Base-by-base conservation (phyloP, 2,888 invertebrate genomes). In the Nymphalis urticae region DNA sequence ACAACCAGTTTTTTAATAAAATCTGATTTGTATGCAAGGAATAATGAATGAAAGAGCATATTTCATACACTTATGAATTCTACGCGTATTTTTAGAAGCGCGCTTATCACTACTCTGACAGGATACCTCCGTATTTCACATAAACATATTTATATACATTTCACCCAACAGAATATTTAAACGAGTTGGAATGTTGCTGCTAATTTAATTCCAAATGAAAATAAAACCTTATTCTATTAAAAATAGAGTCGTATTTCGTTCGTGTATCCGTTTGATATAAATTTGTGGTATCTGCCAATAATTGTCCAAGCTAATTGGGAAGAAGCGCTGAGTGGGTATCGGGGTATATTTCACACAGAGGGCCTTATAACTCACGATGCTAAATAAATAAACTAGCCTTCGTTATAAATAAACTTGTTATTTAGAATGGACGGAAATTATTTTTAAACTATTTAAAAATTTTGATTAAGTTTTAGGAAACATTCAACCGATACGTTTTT, bases 291-390 rank as follows among this genome's bases (percentile, higher is more conserved):
- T 64, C 68, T 64, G 56, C 68, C 68, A 65, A 71, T 71, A 71
- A 71, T 71, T 71, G 68, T 68, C 64, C 58, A 58, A 36, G 68
- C 70, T 71, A 71, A 71, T 71, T 71, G 68, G 70, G 64, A 67
- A 62, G 64, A 61, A 51, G 68, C 62, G 51, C 58, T 68, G 70
- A 65, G 62, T 62, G 64, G 68, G 36, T 59, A 50, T 19, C n/a
- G 56, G 61, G 64, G 61, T 50, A 8, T 17, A 24, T 48, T 50
- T 56, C 61, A 69, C 42, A 61, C 13, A 17, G 27, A 9, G 27
- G n/a, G 54, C n/a, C 8, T 32, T 27, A n/a, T 9, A 56, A 56
- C 17, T 32, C 10, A 21, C 51, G 9, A 51, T 21, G 21, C 8
- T 10, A 51, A 51, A 21, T 19, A 51, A 51, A 21, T 21, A 51